A percentile compares a stretch with the other conserved stretches of the same genome.
Evolutionary conservation across 2,888 invertebrate species (phyloP).

Genomic region (Lochmaea capreae): DNA sequence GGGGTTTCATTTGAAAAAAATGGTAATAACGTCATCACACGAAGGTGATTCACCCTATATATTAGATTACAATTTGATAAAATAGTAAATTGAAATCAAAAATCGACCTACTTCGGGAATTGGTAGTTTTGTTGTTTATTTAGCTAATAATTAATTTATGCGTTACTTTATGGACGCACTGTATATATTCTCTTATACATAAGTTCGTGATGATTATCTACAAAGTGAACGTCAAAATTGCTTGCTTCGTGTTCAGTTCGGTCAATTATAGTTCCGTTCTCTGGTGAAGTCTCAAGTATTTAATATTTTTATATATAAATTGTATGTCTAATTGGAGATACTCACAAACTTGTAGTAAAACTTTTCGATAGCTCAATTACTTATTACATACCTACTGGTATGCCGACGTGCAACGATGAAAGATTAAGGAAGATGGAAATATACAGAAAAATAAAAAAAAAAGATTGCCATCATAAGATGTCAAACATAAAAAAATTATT

Average conservation of each 20-base stretch:
- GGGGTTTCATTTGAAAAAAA: no score
- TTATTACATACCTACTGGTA: background rate
- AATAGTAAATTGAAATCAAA: no score
- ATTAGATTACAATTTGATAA: no score
- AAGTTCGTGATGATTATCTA: slow-evolving; percentile 23
- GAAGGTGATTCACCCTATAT: no score
- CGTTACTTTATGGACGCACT: no score
- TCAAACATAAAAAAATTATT: no score
- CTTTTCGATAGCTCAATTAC: background rate
- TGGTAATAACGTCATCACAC: no score
- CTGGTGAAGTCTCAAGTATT: background rate
- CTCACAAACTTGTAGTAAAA: background rate
- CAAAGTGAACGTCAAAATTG: slow-evolving; percentile 21
- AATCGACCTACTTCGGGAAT: no score
- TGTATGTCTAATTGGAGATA: slow-evolving; percentile 1
- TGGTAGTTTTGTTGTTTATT: no score
- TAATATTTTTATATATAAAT: slow-evolving; percentile 8
- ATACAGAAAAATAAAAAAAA: background rate
- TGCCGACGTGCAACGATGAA: background rate
- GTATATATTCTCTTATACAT: slow-evolving; percentile 13
- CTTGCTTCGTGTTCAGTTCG: slow-evolving; percentile 28
- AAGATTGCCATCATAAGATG: no score
- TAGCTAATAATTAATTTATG: no score
- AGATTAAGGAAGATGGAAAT: background rate
- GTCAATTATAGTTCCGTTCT: slow-evolving; percentile 32